Base-by-base conservation (phyloP, 2,797 vertebrate species). In the Chelmon rostratus region DNA sequence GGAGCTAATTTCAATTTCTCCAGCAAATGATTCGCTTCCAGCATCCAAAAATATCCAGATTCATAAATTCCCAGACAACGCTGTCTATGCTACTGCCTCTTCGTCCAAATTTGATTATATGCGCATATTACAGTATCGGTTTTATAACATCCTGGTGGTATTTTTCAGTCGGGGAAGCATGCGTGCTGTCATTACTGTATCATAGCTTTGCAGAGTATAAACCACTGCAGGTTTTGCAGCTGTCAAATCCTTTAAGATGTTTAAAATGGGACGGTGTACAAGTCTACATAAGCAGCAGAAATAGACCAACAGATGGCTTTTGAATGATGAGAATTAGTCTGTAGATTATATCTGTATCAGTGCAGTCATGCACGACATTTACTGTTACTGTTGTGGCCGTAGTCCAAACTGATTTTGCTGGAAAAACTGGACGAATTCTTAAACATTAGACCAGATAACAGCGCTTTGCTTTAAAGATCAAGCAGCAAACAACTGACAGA, bases 41-140 rank as follows among this genome's bases (percentile, higher is more conserved):
- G 18, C 13, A 8, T 74, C 85, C 54, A 67, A 42, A 87, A 85
- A 87, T 81, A 86, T 61, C 68, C 61, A 33, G 15, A 49, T 40
- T 62, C 49, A 69, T 63, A 58, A 35, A 68, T 46, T 65, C 61
- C 28, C 71, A 37, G 74, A 75, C 46, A 40, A 16, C 33, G 15
- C 46, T 0, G 58, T 64, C 25, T 56, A 1, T 31, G 72, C 49
- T 25, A 12, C 59, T 16, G 59, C 52, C 44, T 73, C 28, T 0
- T 13, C 5, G 18, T 38, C 49, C 72, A 35, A 47, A 37, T 68
- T 4, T 56, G 28, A 57, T 50, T 6, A 6, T 0, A 1, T 21
- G 19, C 50, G 5, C 4, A 65, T 52, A 58, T 74, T 50, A 67
- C 44, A 50, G 33, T 1, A 1, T 70, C 42, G 9, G 6, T 16